A percentile compares a stretch with the other conserved stretches of the same genome.
These are phyloP conservation scores for Myotis brandtii DNA, from an alignment of 2,113 vertebrate genomes.

Conservation along the genomic window DNA sequence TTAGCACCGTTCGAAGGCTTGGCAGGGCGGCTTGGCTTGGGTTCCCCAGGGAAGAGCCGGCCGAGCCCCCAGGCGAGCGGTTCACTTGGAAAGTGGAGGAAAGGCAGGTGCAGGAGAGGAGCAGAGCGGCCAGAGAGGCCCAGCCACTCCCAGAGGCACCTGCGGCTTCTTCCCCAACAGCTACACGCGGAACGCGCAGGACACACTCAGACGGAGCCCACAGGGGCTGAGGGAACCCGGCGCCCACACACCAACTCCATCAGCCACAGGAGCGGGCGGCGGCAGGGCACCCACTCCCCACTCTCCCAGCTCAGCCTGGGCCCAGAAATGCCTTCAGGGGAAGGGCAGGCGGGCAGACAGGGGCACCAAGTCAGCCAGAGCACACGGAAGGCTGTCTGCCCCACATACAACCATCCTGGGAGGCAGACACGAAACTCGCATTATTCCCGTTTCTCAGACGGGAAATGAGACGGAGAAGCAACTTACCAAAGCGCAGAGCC, in stretches of 20 bases:
- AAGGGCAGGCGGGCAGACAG: background rate
- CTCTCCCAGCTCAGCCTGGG: background rate
- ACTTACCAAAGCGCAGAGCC: background rate
- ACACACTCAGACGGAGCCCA: background rate
- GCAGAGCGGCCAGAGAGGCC: too few relatives aligned
- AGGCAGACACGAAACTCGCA: rapidly evolving
- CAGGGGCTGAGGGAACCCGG: rapidly evolving
- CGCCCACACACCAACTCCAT: rapidly evolving
- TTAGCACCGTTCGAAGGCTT: background rate
- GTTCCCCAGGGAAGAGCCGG: background rate
- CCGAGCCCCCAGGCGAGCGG: background rate
- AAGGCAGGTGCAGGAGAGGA: background rate
- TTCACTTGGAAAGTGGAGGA: background rate
- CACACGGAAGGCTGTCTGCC: background rate
- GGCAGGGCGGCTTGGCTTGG: rapidly evolving
- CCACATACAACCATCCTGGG: rapidly evolving
- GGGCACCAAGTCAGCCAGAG: background rate
- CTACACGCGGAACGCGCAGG: rapidly evolving
- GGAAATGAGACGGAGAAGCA: background rate
- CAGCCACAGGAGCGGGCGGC: background rate
- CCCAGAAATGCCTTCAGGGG: background rate
- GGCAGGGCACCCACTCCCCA: background rate
- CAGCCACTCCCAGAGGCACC: background rate
- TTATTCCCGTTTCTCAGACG: background rate
- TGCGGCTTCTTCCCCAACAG: background rate